A percentile compares a stretch with the other conserved stretches of the same genome.
Conservation (phyloP, 2,888 invertebrate species). For the Gymnosoma rotundatum region DNA sequence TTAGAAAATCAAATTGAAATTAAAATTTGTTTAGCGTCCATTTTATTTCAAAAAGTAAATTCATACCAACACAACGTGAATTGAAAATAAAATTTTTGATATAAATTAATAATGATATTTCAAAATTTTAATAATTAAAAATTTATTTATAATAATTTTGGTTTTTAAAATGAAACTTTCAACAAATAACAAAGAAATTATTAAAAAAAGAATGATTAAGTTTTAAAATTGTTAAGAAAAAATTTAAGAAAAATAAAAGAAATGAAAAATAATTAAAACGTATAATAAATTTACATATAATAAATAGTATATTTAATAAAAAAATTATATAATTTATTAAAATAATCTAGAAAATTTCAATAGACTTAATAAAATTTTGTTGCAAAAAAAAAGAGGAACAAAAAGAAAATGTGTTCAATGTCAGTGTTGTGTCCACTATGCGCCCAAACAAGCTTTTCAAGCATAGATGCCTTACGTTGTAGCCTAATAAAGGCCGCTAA, state of each 20-base stretch:
- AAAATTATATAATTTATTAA: not conserved
- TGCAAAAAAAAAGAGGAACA: not conserved
- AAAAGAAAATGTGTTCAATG: slow-evolving; percentile 82
- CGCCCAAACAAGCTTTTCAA: slow-evolving; percentile 88
- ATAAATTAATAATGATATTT: slow-evolving; percentile 5
- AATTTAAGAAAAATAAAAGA: too few relatives aligned
- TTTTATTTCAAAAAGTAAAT: slow-evolving; percentile 64
- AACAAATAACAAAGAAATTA: too few relatives aligned
- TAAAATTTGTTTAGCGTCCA: slow-evolving; percentile 48
- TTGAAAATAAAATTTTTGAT: slow-evolving; percentile 16
- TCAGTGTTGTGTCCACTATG: slow-evolving; percentile 90
- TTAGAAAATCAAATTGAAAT: slow-evolving; percentile 70
- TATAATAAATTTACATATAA: too few relatives aligned
- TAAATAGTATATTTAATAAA: too few relatives aligned
- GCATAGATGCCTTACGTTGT: slow-evolving; percentile 87
- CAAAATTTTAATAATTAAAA: too few relatives aligned
- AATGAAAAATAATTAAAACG: too few relatives aligned
- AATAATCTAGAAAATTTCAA: not conserved
- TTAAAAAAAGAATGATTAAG: too few relatives aligned
- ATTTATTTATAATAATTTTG: too few relatives aligned
- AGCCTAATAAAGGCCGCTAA: slow-evolving; percentile 89
- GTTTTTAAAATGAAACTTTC: too few relatives aligned
- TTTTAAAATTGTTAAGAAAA: too few relatives aligned
- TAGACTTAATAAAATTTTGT: not conserved
- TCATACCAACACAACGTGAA: slow-evolving; percentile 55